A percentile compares a stretch with the other conserved stretches of the same genome.
These are phyloP conservation scores for Vulpes lagopus DNA, from an alignment of 2,113 vertebrate genomes.

Conservation along the genomic window DNA sequence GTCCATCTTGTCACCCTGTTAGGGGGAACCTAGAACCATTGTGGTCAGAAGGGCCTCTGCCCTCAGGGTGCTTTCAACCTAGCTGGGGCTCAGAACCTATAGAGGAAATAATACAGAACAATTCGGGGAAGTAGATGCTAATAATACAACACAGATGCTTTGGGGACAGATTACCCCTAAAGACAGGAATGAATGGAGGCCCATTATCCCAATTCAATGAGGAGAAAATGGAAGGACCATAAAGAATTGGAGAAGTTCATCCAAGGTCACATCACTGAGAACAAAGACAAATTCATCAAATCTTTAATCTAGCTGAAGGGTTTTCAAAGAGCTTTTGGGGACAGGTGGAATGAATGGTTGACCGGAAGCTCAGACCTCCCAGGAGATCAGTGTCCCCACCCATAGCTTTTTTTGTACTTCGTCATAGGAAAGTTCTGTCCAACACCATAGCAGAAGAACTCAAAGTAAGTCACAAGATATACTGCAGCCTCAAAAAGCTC, in stretches of 20 bases:
- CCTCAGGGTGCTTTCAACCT: neutral
- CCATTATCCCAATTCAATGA: constrained; percentile 62
- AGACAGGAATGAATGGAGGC: neutral
- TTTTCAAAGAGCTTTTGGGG: constrained; percentile 71
- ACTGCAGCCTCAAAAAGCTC: neutral
- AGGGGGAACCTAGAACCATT: neutral
- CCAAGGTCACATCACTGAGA: constrained; percentile 63
- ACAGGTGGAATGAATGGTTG: constrained; percentile 59
- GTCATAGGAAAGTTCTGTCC: neutral
- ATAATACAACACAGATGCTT: neutral
- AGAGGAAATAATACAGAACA: neutral
- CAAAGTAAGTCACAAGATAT: neutral
- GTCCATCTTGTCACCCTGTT: neutral
- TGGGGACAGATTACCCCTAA: constrained; percentile 1
- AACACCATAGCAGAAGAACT: neutral
- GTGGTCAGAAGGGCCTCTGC: neutral
- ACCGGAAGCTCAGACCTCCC: constrained; percentile 51
- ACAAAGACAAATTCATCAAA: constrained; percentile 79
- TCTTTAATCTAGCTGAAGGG: constrained; percentile 73
- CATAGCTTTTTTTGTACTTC: neutral
- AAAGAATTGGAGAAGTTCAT: constrained; percentile 64
- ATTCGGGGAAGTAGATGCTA: neutral
- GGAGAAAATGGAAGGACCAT: constrained; percentile 57
- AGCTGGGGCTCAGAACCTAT: neutral
- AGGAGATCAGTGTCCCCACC: neutral